Base-by-base conservation (phyloP, 2,797 vertebrate genomes). In the Sebastes cheni region DNA sequence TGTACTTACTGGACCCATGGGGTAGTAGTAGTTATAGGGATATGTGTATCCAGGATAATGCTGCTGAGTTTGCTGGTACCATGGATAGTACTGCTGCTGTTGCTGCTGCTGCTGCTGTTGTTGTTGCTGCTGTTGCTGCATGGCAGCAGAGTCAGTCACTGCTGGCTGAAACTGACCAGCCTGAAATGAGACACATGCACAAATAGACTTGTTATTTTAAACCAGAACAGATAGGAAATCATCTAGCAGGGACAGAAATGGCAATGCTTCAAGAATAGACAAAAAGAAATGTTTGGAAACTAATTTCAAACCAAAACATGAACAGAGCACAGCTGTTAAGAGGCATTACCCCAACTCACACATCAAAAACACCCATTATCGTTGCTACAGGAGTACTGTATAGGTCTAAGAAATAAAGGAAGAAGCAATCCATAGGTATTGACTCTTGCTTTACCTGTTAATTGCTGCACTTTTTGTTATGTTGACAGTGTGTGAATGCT, bases 21-120 rank as follows among this genome's bases (percentile, higher is more conserved):
- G 89, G 71, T 97, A 97, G 86, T 97, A 98, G 85, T 97, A 97
- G 84, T 95, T 95, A 82, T 98, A 98, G 0, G 96, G 95, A 56
- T 98, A 98, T 11, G 95, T 60, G 25, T 98, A 98, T 79, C 92
- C 95, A 87, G 94, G 95, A 90, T 98, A 98, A 67, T 96, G 96
- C 80, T 96, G 95, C 75, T 94, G 94, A 78, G 93, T 92, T 82
- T 95, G 97, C 75, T 96, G 96, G 92, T 97, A 97, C 95, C 96
- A 97, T 42, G 96, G 96, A 84, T 97, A 97, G 87, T 96, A 96
- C 72, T 96, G 95, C 36, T 95, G 95, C 4, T 94, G 96, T 9
- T 96, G 96, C 2, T 94, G 96, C 22, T 34, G 32, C 14, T 95
- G 95, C 3, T 94, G 96, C n/a, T 34, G 32, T 30, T 95, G 95